phyloP scores from a whole-genome alignment of 2,797 vertebrate species.

The Syngnathus acus region DNA sequence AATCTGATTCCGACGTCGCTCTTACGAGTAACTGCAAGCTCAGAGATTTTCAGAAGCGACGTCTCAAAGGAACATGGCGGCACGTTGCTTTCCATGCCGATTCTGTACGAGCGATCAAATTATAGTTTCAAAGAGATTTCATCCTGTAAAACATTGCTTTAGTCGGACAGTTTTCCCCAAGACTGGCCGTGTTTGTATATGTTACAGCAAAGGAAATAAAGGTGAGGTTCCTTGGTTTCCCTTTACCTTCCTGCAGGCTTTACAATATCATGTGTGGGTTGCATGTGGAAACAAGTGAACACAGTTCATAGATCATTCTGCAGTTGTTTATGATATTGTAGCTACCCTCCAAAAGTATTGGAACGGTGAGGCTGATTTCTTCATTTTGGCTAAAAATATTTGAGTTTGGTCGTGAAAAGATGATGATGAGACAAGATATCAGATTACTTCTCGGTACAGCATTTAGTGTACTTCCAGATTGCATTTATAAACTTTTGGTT shows the following conservation, averaged over 20 bases:
- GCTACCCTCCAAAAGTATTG: neutral
- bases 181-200: constrained; percentile 15
- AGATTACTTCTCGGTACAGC: no score
- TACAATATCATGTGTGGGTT: neutral
- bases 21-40: constrained; percentile 30
- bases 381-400: no score
- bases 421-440: no score
- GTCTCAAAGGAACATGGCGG: constrained; percentile 28
- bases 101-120: constrained; percentile 43
- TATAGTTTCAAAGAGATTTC: constrained; percentile 49
- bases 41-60: constrained; percentile 23
- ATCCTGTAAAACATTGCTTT: constrained; percentile 35
- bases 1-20: constrained; percentile 43
- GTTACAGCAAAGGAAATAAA: constrained; percentile 8
- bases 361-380: neutral
- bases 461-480: no score
- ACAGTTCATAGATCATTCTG: neutral
- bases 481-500: no score
- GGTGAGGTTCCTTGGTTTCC: neutral
- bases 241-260: neutral
- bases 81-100: constrained; percentile 29
- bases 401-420: no score
- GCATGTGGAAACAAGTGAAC: neutral
- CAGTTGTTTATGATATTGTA: neutral
- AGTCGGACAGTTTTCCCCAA: constrained; percentile 27